Base-by-base conservation (phyloP, 2,113 vertebrate genomes). In the Tachycineta bicolor region DNA sequence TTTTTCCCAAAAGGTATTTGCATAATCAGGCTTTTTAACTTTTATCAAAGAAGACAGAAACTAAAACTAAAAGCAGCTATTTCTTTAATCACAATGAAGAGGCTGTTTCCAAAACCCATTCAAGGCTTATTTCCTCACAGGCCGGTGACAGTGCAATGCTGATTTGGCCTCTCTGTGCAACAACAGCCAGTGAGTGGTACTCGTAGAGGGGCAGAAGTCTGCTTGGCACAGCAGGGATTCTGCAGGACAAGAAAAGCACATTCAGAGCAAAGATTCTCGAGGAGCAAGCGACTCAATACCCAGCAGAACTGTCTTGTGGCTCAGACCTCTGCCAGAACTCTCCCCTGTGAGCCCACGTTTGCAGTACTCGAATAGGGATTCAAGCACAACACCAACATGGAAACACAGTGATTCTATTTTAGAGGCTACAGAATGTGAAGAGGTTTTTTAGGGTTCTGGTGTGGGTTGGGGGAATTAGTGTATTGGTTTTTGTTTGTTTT, bases 181-280 rank as follows among this genome's bases (percentile, higher is more conserved):
- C 34, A 50, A 34, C 13, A 46, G 7, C 33, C 53, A 17, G 19
- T 0, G 10, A 1, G 11, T 3, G 24, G 28, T 1, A 71, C 39
- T 52, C 7, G 5, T 3, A 50, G 0, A 0, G 53, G 33, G 50
- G 28, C 47, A 58, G 12, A 47, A 26, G 17, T 24, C 28, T 14
- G 64, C 46, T 9, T 12, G 67, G 67, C 26, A 33, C 44, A 47
- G 65, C 44, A 39, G 44, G 1, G 29, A 62, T 26, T 5, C 60
- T 34, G 69, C 5, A 52, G 62, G 41, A 53, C 49, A n/a, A 46
- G 11, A 3, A 33, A 60, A 39, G 39, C 49, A 44, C 10, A 1
- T 13, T 56, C 17, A 47, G 34, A 59, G 28, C 34, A 56, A 74
- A 75, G 18, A 29, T 60, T 52, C n/a, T 44, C 47, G 19, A 50